Evolutionary conservation across 2,797 vertebrate genomes (phyloP).

Genomic region (Sarcophilus harrisii): DNA sequence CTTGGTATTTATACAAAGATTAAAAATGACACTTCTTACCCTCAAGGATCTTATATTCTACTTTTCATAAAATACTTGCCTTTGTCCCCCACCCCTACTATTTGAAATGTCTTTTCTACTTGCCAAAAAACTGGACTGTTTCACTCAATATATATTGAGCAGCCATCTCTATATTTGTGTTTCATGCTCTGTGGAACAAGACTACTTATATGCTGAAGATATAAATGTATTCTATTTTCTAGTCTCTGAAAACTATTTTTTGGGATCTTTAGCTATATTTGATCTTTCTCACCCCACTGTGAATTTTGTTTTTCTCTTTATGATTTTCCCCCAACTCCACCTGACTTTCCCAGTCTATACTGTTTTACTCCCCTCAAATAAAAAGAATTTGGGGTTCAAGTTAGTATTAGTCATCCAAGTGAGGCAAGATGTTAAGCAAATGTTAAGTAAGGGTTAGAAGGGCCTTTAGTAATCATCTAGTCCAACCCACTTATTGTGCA

Average conservation of each 20-base stretch:
- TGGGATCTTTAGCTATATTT: neutral
- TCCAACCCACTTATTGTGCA: neutral
- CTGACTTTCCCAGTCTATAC: neutral
- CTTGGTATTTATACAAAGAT: neutral
- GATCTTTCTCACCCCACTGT: neutral
- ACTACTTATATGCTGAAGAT: neutral
- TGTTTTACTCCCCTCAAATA: neutral
- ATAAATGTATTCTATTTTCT: neutral
- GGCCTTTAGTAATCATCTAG: neutral
- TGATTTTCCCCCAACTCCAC: neutral
- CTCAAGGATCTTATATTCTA: neutral
- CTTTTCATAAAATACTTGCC: neutral
- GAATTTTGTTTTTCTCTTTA: neutral
- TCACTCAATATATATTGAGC: neutral
- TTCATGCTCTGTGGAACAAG: neutral
- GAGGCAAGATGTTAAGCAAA: neutral
- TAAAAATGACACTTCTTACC: neutral
- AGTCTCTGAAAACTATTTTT: neutral
- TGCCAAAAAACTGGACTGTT: neutral
- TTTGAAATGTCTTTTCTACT: neutral
- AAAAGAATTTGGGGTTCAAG: neutral
- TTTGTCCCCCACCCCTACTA: neutral
- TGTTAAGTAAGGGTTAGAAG: neutral
- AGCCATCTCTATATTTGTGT: neutral
- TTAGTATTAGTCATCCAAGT: neutral